A percentile compares a stretch with the other conserved stretches of the same genome.
Conservation (phyloP, 2,797 vertebrate species). For the Heliangelus exortis region DNA sequence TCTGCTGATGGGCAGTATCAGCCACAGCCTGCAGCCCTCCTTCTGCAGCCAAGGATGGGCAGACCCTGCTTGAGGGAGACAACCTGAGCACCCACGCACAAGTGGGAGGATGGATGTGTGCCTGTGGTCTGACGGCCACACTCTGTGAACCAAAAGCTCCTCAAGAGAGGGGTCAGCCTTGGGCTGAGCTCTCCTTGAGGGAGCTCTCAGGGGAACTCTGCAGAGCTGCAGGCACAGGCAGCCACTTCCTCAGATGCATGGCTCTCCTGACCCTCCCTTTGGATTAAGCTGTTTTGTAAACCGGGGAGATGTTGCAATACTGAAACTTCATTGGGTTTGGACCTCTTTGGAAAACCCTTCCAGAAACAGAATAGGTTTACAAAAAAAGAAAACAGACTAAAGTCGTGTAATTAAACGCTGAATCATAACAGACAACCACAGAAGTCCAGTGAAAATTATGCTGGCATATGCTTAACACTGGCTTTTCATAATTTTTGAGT, state of each 20-base stretch:
- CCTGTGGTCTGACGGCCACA: conserved; percentile 14
- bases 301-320: neutral
- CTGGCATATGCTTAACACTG: neutral
- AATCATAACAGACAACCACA: conserved; percentile 12
- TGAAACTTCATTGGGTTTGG: neutral
- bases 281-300: conserved; percentile 21
- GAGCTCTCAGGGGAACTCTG: neutral
- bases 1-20: neutral
- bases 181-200: neutral
- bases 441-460: neutral
- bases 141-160: neutral
- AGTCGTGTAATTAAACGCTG: conserved; percentile 35
- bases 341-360: neutral
- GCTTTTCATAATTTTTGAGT: neutral
- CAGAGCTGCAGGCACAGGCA: neutral
- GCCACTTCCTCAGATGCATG: neutral
- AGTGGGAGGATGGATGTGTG: neutral
- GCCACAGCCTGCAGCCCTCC: neutral
- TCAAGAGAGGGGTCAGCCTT: neutral
- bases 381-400: neutral
- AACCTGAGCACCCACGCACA: fast-evolving
- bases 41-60: neutral
- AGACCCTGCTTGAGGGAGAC: neutral
- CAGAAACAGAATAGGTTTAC: neutral
- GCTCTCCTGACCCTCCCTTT: neutral